Conservation (phyloP, 2,113 vertebrate genomes). For the Cygnus atratus region DNA sequence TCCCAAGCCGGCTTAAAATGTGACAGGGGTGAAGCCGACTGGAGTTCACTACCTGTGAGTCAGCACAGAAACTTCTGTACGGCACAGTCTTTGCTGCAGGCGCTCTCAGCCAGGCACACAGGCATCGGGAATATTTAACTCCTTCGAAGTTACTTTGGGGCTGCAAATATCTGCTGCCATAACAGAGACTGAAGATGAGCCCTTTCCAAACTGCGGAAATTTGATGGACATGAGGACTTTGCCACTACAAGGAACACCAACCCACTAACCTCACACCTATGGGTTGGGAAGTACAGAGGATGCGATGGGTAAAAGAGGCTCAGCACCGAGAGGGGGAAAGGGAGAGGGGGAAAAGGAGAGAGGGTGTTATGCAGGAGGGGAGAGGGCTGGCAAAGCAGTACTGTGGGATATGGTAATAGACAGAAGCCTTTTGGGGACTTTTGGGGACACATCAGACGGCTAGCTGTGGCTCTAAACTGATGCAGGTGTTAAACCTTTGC, state of each 20-base stretch:
- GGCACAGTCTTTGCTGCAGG: neutral
- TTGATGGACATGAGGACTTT: neutral
- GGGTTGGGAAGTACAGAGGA: neutral
- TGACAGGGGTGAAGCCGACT: fast-evolving
- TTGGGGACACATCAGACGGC: neutral
- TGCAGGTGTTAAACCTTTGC: neutral
- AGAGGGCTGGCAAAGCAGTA: neutral
- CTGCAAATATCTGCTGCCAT: fast-evolving
- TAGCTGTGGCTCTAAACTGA: neutral
- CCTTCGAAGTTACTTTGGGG: neutral
- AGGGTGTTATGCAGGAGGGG: neutral
- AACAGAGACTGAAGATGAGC: neutral
- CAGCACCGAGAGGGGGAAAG: neutral
- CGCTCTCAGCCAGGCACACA: neutral
- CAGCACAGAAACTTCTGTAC: neutral
- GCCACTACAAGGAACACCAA: neutral
- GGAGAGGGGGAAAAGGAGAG: neutral
- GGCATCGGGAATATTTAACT: neutral
- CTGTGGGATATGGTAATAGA: fast-evolving
- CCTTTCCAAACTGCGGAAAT: fast-evolving
- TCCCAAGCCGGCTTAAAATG: neutral
- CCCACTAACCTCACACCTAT: fast-evolving
- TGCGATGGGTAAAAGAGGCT: neutral
- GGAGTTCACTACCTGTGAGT: neutral
- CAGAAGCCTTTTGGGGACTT: neutral